Base-by-base conservation (phyloP, 2,797 vertebrate species). In the Taenioides sp. region DNA sequence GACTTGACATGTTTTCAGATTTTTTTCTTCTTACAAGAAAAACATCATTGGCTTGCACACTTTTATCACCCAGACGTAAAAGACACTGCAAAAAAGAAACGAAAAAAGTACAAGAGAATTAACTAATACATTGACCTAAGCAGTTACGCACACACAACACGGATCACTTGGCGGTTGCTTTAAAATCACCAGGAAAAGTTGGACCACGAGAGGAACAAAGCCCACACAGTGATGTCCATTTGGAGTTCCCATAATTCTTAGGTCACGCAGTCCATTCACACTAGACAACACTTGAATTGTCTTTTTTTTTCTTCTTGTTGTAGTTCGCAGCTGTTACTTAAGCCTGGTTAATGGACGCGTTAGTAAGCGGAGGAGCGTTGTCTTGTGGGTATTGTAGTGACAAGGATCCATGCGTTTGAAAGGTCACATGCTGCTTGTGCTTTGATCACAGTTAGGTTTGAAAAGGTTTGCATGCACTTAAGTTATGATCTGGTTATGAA, bases 371-470 rank as follows among this genome's bases (percentile, higher is more conserved):
- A 80, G 75, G 62, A 76, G 84, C 79, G 62, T 81, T 20, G 61
- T 76, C 84, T 77, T 10, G 2, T 72, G 63, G 74, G 78, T 78
- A 62, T 80, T 73, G 74, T 66, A 72, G 74, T 84, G 75, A 81
- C 65, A 77, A 79, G 79, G 79, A 77, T 73, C 78, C 91, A 92
- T 92, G 91, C 90, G 84, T 66, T 79, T 60, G 80, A 85, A 82
- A 72, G 78, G 55, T 82, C 74, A 78, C 91, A 93, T 92, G 90
- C 91, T 92, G 90, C 91, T 89, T 92, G 89, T 91, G 89, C 82
- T 92, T 90, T 79, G 79, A 78, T 87, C 87, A 86, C 87, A 87
- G 88, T 81, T 74, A 85, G 82, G 87, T 59, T 28, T 28, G 78
- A 87, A 78, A 76, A 43, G 61, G 61, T 63, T 63, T 63, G 43